phyloP scores from a whole-genome alignment of 2,888 invertebrate genomes.

The Dascillus cervinus region DNA sequence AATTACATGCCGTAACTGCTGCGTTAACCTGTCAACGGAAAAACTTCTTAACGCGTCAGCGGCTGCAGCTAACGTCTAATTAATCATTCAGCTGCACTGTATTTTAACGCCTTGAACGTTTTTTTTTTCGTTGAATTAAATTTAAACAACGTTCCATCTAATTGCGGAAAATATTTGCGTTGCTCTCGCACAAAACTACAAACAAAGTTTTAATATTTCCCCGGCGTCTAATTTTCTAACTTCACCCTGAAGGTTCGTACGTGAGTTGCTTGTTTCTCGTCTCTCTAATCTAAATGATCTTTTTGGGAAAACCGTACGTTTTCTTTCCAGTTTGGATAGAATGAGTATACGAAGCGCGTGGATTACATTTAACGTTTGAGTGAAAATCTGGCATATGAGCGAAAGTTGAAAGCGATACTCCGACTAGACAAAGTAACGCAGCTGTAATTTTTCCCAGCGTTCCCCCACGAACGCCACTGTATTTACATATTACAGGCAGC shows the following conservation, averaged over 20 bases:
- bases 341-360: too few relatives aligned
- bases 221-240: slow-evolving; percentile 33
- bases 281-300: slow-evolving; percentile 32
- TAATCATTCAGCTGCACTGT: slow-evolving; percentile 10
- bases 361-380: too few relatives aligned
- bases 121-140: neutral
- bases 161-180: slow-evolving; percentile 17
- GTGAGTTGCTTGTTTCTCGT: slow-evolving; percentile 28
- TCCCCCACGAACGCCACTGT: slow-evolving; percentile 22
- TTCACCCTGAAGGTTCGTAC: slow-evolving; percentile 28
- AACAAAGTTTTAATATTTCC: slow-evolving; percentile 37
- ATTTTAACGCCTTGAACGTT: neutral
- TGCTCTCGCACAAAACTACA: slow-evolving; percentile 24
- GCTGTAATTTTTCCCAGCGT: slow-evolving; percentile 23
- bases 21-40: slow-evolving; percentile 11
- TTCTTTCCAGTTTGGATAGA: too few relatives aligned
- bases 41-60: slow-evolving; percentile 9
- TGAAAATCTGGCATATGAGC: too few relatives aligned
- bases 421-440: slow-evolving; percentile 15
- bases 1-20: slow-evolving; percentile 10
- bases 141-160: slow-evolving; percentile 9
- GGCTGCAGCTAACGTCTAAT: slow-evolving; percentile 14
- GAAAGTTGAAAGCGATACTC: too few relatives aligned
- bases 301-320: slow-evolving; percentile 19
- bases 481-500: slow-evolving; percentile 31